Evolutionary conservation across 2,888 invertebrate species (phyloP).

Genomic region (Sphecodes monilicornis): DNA sequence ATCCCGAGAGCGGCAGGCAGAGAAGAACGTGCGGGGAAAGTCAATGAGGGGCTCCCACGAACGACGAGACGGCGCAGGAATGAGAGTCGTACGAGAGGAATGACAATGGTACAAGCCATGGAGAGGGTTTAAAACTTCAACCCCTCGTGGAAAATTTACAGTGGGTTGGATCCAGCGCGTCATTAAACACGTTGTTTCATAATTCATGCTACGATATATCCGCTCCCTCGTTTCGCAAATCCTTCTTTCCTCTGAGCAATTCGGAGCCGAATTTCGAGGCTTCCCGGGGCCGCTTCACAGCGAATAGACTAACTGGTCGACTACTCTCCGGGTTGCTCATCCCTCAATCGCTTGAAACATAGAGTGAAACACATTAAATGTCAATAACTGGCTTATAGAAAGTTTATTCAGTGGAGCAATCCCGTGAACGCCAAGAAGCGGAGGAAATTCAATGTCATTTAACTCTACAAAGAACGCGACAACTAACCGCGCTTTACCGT

Average conservation of each 20-base stretch:
- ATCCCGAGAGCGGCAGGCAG: slow-evolving; percentile 51
- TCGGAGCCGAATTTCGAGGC: slow-evolving; percentile 1
- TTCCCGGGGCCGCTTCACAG: neutral
- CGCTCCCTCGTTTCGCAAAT: slow-evolving; percentile 28
- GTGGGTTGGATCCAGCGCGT: slow-evolving; percentile 81
- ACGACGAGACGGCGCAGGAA: slow-evolving; percentile 66
- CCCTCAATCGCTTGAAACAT: neutral
- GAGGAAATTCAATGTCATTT: neutral
- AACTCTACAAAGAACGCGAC: neutral
- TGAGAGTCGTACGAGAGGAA: slow-evolving; percentile 73
- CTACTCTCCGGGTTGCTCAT: neutral
- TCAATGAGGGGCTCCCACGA: slow-evolving; percentile 61
- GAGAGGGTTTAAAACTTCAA: slow-evolving; percentile 77
- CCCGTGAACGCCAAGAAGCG: neutral
- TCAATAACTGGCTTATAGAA: neutral
- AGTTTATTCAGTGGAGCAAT: neutral
- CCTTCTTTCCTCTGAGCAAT: slow-evolving; percentile 18
- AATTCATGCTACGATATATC: slow-evolving; percentile 80
- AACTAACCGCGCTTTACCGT: neutral
- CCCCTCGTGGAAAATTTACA: slow-evolving; percentile 81
- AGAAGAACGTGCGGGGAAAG: slow-evolving; percentile 70
- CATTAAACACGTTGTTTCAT: slow-evolving; percentile 84
- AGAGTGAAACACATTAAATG: neutral
- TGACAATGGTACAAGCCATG: slow-evolving; percentile 76
- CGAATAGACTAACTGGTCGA: neutral